Evolutionary conservation across 2,113 vertebrate genomes (phyloP).

Genomic region (Vombatus ursinus): DNA sequence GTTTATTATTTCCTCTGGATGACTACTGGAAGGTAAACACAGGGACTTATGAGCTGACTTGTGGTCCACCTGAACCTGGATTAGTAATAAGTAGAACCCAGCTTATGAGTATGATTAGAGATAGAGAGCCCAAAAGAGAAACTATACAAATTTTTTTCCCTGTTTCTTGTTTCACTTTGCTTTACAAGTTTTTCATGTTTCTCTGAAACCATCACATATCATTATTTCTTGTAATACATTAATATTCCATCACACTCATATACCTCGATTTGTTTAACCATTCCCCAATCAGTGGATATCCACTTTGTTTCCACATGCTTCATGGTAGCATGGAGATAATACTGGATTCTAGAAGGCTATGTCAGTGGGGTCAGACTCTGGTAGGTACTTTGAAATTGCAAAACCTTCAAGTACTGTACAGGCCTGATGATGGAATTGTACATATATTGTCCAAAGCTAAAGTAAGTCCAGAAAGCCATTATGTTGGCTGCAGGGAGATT

Average conservation of each 20-base stretch:
- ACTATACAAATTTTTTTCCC: not conserved
- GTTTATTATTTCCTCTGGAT: not conserved
- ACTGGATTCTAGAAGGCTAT: not conserved
- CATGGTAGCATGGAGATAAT: not conserved
- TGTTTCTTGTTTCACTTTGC: not conserved
- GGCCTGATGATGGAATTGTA: not conserved
- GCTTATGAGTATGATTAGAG: not conserved
- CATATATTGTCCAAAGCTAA: not conserved
- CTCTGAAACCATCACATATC: not conserved
- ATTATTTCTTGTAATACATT: not conserved
- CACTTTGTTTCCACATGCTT: not conserved
- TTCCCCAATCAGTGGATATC: not conserved
- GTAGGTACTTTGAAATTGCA: not conserved
- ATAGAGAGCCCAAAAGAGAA: not conserved
- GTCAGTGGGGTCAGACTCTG: not conserved
- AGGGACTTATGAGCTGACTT: not conserved
- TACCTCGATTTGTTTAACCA: not conserved
- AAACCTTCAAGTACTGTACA: not conserved
- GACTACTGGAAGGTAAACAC: not conserved
- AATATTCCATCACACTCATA: not conserved
- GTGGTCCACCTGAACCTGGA: not conserved
- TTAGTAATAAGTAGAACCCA: not conserved
- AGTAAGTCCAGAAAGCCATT: not conserved
- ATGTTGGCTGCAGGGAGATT: not conserved
- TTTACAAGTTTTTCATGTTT: not conserved